Conservation (phyloP, 2,888 invertebrate species). For the Papilio elwesi region DNA sequence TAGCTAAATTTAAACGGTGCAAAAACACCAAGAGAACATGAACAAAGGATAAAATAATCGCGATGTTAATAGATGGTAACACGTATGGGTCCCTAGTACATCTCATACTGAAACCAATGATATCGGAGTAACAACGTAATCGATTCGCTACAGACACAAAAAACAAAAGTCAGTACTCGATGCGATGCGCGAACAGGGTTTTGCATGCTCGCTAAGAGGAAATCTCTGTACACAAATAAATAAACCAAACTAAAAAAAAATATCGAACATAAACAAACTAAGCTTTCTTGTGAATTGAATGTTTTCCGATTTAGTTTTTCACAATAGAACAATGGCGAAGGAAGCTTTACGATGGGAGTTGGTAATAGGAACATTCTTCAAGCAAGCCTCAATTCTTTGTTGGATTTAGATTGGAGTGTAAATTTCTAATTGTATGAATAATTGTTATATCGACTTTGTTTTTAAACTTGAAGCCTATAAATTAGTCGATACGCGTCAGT, state of each 20-base stretch:
- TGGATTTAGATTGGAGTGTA: background rate
- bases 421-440: constrained; percentile 21
- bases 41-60: background rate
- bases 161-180: constrained; percentile 31
- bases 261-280: constrained; percentile 29
- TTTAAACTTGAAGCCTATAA: constrained; percentile 1
- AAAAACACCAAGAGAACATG: background rate
- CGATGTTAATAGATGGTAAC: background rate
- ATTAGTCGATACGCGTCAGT: background rate
- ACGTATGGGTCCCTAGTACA: background rate
- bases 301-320: constrained; percentile 36
- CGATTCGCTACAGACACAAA: constrained; percentile 27
- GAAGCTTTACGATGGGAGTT: constrained; percentile 30
- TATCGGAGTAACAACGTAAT: constrained; percentile 31
- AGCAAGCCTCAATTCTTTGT: constrained; percentile 25
- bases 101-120: constrained; percentile 17
- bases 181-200: constrained; percentile 31
- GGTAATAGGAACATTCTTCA: constrained; percentile 22
- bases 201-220: constrained; percentile 36
- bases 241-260: constrained; percentile 24
- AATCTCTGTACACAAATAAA: constrained; percentile 34
- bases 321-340: constrained; percentile 29
- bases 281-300: constrained; percentile 36
- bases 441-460: constrained; percentile 16
- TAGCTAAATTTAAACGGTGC: no score